Base-by-base conservation (phyloP, 2,113 vertebrate genomes). In the Pungitius pungitius region DNA sequence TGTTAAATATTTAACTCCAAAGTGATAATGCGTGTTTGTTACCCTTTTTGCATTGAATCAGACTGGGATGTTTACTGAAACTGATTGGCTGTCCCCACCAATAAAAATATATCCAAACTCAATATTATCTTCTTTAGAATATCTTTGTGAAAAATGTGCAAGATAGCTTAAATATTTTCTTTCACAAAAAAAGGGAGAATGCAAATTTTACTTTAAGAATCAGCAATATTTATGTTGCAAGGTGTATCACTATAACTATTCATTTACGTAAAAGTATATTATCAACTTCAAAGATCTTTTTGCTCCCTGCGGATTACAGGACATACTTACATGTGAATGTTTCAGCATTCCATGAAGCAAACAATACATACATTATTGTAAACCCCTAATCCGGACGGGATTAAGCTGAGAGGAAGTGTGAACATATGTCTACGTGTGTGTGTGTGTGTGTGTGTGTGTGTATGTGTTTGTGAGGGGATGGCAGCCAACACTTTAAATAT, bases 401-500 rank as follows among this genome's bases (percentile, higher is more conserved):
- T 93, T 90, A 92, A 94, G 91, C 91, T 22, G 75, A 74, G 27
- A 42, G 73, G 64, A 63, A 54, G 72, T 62, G 65, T 78, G 61
- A 78, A 76, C 52, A 52, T 66, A 51, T 72, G 59, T 67, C 63
- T 72, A 22, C 30, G 22, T 55, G 67, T 66, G 47, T 67, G 49
- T 72, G 61, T 77, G 43, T 40, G 52, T 49, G 74, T 43, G 26
- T 54, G 51, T n/a, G 77, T 66, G 47, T 67, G 49, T 72, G 61
- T 77, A 39, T 40, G 52, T 49, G 74, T 43, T 54, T 54, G 51
- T n/a, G 77, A 40, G 75, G 39, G 70, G 62, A 66, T 64, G 63
- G 69, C 74, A 85, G 82, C 68, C 27, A 87, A 73, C 52, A 92
- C 92, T 95, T 97, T 95, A 98, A 97, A 96, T 97, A 98, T 98